Base-by-base conservation (phyloP, 35 echinoderm and acorn worm genomes). In the Heliocidaris tuberculata region DNA sequence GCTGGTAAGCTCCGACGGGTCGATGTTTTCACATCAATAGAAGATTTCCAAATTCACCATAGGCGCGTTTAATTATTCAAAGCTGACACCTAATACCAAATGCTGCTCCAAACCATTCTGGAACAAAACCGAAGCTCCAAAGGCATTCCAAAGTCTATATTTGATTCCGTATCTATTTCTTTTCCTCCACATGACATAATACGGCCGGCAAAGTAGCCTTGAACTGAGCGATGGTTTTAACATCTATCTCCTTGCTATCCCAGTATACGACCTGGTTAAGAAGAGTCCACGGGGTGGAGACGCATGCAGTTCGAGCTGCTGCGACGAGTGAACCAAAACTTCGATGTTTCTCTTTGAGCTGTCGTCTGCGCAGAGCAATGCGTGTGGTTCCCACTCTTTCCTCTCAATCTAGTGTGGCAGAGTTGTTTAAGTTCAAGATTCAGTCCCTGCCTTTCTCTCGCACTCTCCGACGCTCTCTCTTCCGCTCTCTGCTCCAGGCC, bases 391-490 rank as follows among this genome's bases (percentile, higher is more conserved):
- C 17, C 65, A 19, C 65, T 78, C 65, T 78, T n/a, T 21, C 65
- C 7, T 78, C 27, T 24, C 21, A 19, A n/a, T 78, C 65, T 78
- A 78, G 65, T 78, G 19, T 78, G 27, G 65, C 19, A n/a, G 65
- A 78, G 65, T 78, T 78, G 65, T 78, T 78, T 78, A 78, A 78
- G 65, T 78, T 78, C 21, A 78, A 78, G 65, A 78, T 78, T 7
- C 21, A 78, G 19, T 78, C 65, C 65, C 27, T 78, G 65, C 17
- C 19, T 78, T 24, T 78, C 65, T n/a, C 65, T n/a, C 65, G 65
- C 65, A 78, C 65, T 78, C 65, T 24, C 65, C 19, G 27, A n/a
- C 65, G 65, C 27, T 78, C 65, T 78, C 65, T n/a, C 65, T n/a
- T 78, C 17, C 65, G 65, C 65, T 78, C 65, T 78, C 65, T n/a